A percentile compares a stretch with the other conserved stretches of the same genome.
phyloP scores from a whole-genome alignment of 2,113 vertebrate species.

The Malaclemys terrapin region DNA sequence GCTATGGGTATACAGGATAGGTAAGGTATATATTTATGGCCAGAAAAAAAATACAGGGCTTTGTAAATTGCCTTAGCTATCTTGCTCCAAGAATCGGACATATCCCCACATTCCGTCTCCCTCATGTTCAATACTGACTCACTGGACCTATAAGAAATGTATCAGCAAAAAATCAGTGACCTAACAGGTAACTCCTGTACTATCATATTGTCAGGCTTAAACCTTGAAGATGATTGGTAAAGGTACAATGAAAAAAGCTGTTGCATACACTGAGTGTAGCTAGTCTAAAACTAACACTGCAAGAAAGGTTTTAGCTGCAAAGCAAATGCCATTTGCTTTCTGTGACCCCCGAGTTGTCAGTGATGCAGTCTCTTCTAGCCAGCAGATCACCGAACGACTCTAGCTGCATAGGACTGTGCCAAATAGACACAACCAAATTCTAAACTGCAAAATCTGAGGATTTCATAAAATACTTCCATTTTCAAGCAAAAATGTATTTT shows the following conservation, averaged over 20 bases:
- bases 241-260: not conserved
- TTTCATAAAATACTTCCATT: not conserved
- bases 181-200: not conserved
- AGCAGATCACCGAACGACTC: not conserved
- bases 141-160: not conserved
- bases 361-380: not conserved
- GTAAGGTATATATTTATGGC: not conserved
- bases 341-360: not conserved
- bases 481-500: fast-evolving
- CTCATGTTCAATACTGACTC: not conserved
- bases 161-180: not conserved
- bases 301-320: not conserved
- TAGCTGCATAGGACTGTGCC: not conserved
- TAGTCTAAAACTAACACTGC: not conserved
- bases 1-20: not conserved
- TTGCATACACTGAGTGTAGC: not conserved
- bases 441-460: fast-evolving
- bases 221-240: not conserved
- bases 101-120: not conserved
- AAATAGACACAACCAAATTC: not conserved
- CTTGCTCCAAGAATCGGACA: not conserved
- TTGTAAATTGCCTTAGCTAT: not conserved
- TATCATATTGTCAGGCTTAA: fast-evolving
- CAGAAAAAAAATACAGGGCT: not conserved
- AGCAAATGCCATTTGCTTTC: not conserved